A percentile compares a stretch with the other conserved stretches of the same genome.
These are phyloP conservation scores for Myocastor coypus DNA, from an alignment of 2,113 vertebrate genomes.

Conservation along the genomic window DNA sequence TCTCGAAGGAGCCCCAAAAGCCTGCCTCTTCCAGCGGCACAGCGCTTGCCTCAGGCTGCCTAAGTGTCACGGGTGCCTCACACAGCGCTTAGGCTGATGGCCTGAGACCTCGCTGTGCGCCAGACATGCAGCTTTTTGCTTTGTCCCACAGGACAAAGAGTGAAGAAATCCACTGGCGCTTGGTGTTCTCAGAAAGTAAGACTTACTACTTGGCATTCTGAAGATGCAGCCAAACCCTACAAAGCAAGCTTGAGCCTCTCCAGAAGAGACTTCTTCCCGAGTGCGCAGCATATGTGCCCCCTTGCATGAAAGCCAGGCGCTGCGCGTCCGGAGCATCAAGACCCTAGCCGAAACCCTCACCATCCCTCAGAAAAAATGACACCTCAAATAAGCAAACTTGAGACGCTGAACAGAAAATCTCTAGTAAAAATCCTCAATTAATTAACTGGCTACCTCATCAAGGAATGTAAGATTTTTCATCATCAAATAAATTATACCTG, in stretches of 20 bases:
- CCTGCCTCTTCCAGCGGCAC: background rate
- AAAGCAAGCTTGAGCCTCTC: conserved; percentile 78
- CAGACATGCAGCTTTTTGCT: conserved; percentile 80
- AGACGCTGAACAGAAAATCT: conserved; percentile 30
- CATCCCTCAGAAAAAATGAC: conserved; percentile 36
- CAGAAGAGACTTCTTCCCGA: conserved; percentile 82
- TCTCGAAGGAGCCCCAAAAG: background rate
- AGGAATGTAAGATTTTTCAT: conserved; percentile 36
- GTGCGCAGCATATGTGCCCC: conserved; percentile 59
- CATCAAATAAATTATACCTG: conserved; percentile 53
- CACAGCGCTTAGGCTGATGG: conserved; percentile 3
- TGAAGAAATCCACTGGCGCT: conserved; percentile 83
- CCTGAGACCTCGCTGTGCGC: conserved; percentile 66
- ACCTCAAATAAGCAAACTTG: conserved; percentile 42
- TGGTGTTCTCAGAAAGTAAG: conserved; percentile 83
- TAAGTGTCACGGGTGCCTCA: background rate
- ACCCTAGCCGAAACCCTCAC: background rate
- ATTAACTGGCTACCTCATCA: conserved; percentile 7
- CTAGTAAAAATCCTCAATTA: conserved; percentile 55
- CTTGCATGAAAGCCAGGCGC: conserved; percentile 74
- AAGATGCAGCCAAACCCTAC: conserved; percentile 82
- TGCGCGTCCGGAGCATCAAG: background rate
- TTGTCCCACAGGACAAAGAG: conserved; percentile 82
- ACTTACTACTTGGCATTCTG: conserved; percentile 82
- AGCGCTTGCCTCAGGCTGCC: too few relatives aligned